Conservation (phyloP, 1,140 invertebrate species). For the Lepidurus apus region DNA sequence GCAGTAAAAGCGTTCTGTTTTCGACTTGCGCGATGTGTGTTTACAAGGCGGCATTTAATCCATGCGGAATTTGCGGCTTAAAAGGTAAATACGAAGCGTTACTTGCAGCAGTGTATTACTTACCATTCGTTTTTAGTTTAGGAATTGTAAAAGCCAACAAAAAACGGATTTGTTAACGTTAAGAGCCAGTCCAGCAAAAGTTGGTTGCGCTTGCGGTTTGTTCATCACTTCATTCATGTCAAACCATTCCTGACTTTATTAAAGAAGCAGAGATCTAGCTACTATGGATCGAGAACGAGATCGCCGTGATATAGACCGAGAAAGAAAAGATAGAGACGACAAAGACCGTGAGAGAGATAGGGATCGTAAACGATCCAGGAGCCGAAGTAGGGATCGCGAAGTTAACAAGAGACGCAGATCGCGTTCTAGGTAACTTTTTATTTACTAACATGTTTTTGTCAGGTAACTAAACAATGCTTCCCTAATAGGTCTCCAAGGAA, state of each 20-base stretch:
- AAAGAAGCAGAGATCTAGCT: background rate
- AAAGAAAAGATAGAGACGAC: slow-evolving; percentile 9
- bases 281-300: slow-evolving; percentile 5
- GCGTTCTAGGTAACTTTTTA: slow-evolving; percentile 23
- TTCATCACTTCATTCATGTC: too few relatives aligned
- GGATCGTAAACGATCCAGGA: slow-evolving; percentile 32
- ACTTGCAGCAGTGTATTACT: too few relatives aligned
- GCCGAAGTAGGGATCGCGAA: slow-evolving; percentile 26
- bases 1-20: too few relatives aligned
- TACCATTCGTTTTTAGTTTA: too few relatives aligned
- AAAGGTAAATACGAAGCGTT: too few relatives aligned
- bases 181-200: too few relatives aligned
- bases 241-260: background rate
- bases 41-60: too few relatives aligned
- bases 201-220: too few relatives aligned
- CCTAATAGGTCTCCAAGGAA: slow-evolving; percentile 36
- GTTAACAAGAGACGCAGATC: slow-evolving; percentile 23
- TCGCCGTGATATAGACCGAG: background rate
- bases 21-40: too few relatives aligned
- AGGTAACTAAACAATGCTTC: background rate
- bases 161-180: too few relatives aligned
- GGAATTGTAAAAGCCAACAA: too few relatives aligned
- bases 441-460: background rate
- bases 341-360: slow-evolving; percentile 34
- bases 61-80: too few relatives aligned